Conservation (phyloP, 2,113 vertebrate genomes). For the Pogona vitticeps region DNA sequence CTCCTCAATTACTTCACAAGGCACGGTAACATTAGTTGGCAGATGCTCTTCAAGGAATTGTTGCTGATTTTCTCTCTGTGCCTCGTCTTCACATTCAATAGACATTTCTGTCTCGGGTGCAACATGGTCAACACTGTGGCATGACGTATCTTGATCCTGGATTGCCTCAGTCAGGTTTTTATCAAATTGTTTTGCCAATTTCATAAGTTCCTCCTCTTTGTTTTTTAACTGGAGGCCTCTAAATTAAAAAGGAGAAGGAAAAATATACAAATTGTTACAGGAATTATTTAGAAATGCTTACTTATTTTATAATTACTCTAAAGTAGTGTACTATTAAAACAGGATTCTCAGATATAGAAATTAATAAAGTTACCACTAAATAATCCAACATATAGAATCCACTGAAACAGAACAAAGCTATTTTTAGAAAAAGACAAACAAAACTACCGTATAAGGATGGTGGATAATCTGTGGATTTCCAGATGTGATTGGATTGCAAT, state of each 20-base stretch:
- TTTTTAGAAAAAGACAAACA: neutral
- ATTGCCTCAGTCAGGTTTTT: conserved; percentile 76
- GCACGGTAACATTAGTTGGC: neutral
- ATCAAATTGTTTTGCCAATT: conserved; percentile 81
- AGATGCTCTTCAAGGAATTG: conserved; percentile 8
- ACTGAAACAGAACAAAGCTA: neutral
- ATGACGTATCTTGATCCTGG: conserved; percentile 34
- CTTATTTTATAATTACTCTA: neutral
- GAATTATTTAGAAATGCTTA: neutral
- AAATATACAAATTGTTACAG: neutral
- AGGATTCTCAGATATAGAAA: neutral
- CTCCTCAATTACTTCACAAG: conserved; percentile 7
- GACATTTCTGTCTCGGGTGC: neutral
- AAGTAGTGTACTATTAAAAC: neutral
- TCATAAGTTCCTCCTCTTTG: conserved; percentile 78
- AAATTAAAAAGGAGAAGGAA: neutral
- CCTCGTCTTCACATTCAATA: neutral
- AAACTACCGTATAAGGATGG: too few species aligned
- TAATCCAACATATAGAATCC: neutral
- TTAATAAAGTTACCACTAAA: neutral
- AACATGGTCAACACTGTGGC: neutral
- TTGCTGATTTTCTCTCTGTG: neutral
- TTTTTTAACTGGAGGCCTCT: conserved; percentile 51
- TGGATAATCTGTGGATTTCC: neutral
- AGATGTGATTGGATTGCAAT: neutral